Percentiles rank a stretch among this genome's conserved stretches.
Evolutionary conservation across 2,113 vertebrate genomes (phyloP).

Genomic region (Xiphophorus couchianus): DNA sequence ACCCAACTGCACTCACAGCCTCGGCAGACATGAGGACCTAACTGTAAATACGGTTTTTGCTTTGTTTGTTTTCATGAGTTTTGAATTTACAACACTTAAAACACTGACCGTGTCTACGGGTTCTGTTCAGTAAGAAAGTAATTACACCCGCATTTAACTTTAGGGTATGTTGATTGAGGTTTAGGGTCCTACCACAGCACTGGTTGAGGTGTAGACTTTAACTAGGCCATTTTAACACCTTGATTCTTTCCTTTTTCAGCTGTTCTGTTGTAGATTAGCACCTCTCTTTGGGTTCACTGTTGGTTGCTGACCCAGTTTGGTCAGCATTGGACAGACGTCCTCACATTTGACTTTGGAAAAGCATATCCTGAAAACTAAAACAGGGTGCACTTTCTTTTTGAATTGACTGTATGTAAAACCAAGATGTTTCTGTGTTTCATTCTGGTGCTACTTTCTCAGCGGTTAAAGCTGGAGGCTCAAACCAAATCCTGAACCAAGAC

Average conservation of each 20-base stretch:
- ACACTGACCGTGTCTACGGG: background rate
- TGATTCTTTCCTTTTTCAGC: background rate
- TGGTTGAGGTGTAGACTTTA: too few relatives aligned
- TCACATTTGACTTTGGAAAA: too few relatives aligned
- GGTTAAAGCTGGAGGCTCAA: background rate
- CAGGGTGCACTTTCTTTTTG: background rate
- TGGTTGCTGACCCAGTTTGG: background rate
- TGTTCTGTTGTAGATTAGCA: background rate
- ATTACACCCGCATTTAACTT: background rate
- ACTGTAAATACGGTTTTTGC: background rate
- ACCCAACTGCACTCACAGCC: background rate
- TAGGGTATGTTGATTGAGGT: background rate
- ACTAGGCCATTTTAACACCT: too few relatives aligned
- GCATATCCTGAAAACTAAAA: background rate
- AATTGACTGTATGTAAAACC: background rate
- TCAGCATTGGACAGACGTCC: too few relatives aligned
- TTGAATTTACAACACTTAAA: background rate
- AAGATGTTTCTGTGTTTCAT: background rate
- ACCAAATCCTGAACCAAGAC: background rate
- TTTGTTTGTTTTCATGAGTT: background rate
- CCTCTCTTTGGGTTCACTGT: background rate
- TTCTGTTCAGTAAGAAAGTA: background rate
- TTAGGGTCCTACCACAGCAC: too few relatives aligned
- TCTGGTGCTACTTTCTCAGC: conserved; percentile 1
- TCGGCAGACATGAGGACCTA: background rate